Base-by-base conservation (phyloP, 1,140 invertebrate species). In the Bilobella aurantiaca region DNA sequence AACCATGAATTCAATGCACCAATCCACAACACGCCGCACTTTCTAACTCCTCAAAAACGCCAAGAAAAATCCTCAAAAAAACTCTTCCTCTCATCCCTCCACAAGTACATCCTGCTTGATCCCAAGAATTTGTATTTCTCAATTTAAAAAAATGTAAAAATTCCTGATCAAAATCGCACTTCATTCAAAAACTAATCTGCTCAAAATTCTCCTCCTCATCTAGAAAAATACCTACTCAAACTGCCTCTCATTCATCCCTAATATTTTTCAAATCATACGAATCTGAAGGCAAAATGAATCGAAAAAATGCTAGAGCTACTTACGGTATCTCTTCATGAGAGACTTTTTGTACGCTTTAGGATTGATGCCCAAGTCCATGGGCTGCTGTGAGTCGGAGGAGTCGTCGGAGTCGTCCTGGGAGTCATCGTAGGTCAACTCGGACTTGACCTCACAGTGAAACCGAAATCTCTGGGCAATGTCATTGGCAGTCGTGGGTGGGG, bases 311-410 rank as follows among this genome's bases (percentile, higher is more conserved):
- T 25, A 28, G n/a, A 14, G 31, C 23, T 1, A 89, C 89, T 91
- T 86, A 91, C 89, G 85, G 80, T 90, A 91, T 83, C 89, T 82
- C 80, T 87, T 88, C 82, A 91, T 90, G 72, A 91, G 83, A 75
- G 85, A 88, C 78, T 91, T 91, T 80, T 91, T 91, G 81, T 90
- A 91, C 25, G 88, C 87, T 75, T 89, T 89, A 63, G 82, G 79
- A 74, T 80, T 79, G 73, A 82, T 78, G 59, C 80, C 67, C 29
- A 74, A 49, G 32, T 69, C 62, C 62, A 72, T 66, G 30, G 76
- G 72, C 77, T 75, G 71, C 70, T 83, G 85, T 18, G 86, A 87
- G 75, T 88, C 87, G 73, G 88, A 87, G 53, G 86, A 87, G 68
- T 89, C 87, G 1, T 74, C 66, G 12, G 69, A 68, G 30, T 70